Percentiles rank a stretch among this genome's conserved stretches.
These are phyloP conservation scores for Apocheima hispidaria DNA, from an alignment of 2,888 invertebrate genomes.

Conservation along the genomic window DNA sequence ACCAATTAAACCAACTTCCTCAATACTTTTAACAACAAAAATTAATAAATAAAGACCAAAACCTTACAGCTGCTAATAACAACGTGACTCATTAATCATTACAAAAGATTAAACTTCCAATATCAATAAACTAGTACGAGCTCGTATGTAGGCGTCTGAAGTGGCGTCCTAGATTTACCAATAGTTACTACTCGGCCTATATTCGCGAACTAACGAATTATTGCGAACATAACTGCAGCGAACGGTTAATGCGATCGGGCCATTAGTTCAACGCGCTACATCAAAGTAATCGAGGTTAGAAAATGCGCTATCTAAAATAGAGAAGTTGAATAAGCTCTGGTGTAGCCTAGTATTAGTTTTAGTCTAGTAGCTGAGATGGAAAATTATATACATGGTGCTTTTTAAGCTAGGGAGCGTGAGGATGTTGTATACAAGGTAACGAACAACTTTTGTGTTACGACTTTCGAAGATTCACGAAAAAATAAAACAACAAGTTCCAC, in stretches of 20 bases:
- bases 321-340: neutral
- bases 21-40: too few species aligned
- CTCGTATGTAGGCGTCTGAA: slow-evolving; percentile 53
- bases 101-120: slow-evolving; percentile 32
- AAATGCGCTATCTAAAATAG: neutral
- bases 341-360: neutral
- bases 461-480: too few species aligned
- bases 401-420: too few species aligned
- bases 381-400: neutral
- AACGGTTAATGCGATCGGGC: slow-evolving; percentile 48
- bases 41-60: neutral
- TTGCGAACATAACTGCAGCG: slow-evolving; percentile 57
- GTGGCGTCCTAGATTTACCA: slow-evolving; percentile 50
- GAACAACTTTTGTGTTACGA: too few species aligned
- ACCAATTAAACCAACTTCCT: too few species aligned
- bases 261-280: slow-evolving; percentile 37
- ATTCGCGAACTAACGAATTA: slow-evolving; percentile 63
- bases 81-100: slow-evolving; percentile 37
- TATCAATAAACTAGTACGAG: slow-evolving; percentile 46
- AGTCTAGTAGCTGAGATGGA: neutral
- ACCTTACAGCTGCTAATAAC: neutral
- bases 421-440: too few species aligned
- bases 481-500: too few species aligned
- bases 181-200: slow-evolving; percentile 55
- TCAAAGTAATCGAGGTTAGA: slow-evolving; percentile 32